These are phyloP conservation scores for Drosophila flavopinicola DNA, from an alignment of 2,888 invertebrate species.

Conservation along the genomic window DNA sequence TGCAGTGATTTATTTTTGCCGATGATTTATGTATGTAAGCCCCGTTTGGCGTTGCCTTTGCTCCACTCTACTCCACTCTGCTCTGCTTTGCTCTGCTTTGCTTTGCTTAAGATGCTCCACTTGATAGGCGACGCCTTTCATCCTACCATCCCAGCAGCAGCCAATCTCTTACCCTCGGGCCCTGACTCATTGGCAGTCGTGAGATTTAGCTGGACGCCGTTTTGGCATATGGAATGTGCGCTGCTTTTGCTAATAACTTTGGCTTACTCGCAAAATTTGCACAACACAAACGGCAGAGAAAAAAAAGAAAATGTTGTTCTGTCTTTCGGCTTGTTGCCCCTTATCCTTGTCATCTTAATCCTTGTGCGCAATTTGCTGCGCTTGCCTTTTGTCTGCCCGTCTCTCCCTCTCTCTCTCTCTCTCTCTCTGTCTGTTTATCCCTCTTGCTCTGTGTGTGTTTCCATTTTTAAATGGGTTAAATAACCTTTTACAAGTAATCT, in stretches of 20 bases:
- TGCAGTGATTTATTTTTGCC: constrained; percentile 68
- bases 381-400: constrained; percentile 24
- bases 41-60: constrained; percentile 5
- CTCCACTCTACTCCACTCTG: background rate
- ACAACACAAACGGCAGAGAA: constrained; percentile 40
- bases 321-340: background rate
- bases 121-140: constrained; percentile 50
- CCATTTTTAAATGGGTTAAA: constrained; percentile 68
- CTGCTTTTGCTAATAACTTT: constrained; percentile 48
- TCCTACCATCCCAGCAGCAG: background rate
- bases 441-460: background rate
- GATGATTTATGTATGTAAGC: constrained; percentile 66
- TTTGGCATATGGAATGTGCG: constrained; percentile 6
- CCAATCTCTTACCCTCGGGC: background rate
- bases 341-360: constrained; percentile 54
- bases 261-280: constrained; percentile 20
- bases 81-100: constrained; percentile 7
- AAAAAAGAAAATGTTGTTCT: constrained; percentile 52
- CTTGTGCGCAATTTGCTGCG: constrained; percentile 44
- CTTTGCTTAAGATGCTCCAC: constrained; percentile 50
- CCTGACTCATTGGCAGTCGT: background rate
- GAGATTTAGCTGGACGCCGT: background rate
- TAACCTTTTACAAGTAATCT: constrained; percentile 71
- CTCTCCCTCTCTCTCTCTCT: too few relatives aligned
- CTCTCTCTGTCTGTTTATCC: background rate